These are phyloP conservation scores for Clamator glandarius DNA, from an alignment of 2,797 vertebrate genomes.

Conservation along the genomic window DNA sequence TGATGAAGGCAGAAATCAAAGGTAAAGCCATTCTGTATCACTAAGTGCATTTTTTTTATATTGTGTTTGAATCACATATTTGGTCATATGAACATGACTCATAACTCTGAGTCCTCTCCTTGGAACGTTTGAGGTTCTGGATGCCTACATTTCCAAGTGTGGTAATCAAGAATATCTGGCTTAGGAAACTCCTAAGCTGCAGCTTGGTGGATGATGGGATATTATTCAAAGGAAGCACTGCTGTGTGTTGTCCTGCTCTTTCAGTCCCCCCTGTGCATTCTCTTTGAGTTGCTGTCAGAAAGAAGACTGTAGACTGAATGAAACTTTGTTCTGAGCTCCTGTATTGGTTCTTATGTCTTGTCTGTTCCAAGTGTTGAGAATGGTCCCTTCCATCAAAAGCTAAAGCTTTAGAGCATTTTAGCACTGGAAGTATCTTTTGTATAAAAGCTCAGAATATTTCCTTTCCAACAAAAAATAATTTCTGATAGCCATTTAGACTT, in stretches of 20 bases:
- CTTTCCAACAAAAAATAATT: not conserved
- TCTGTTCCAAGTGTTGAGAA: not conserved
- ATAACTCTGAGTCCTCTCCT: not conserved
- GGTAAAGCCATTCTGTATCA: not conserved
- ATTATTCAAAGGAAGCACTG: not conserved
- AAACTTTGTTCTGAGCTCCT: not conserved
- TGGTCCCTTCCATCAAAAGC: not conserved
- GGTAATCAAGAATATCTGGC: not conserved
- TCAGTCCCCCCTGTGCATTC: not conserved
- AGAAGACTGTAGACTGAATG: not conserved
- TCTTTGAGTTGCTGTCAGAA: not conserved
- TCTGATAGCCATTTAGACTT: not conserved
- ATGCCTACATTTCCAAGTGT: not conserved
- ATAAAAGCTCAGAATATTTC: not conserved
- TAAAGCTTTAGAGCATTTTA: not conserved
- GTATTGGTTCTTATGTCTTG: not conserved
- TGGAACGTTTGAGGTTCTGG: not conserved
- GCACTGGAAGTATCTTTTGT: not conserved
- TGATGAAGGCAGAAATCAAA: constrained; percentile 3
- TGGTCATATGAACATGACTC: constrained; percentile 39
- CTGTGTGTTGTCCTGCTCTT: not conserved
- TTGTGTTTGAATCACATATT: not conserved
- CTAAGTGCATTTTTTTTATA: not conserved
- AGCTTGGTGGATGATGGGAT: not conserved
- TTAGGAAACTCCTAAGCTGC: not conserved